Evolutionary conservation across 1,140 invertebrate genomes (phyloP).

Genomic region (Lordiphosa mommai): DNA sequence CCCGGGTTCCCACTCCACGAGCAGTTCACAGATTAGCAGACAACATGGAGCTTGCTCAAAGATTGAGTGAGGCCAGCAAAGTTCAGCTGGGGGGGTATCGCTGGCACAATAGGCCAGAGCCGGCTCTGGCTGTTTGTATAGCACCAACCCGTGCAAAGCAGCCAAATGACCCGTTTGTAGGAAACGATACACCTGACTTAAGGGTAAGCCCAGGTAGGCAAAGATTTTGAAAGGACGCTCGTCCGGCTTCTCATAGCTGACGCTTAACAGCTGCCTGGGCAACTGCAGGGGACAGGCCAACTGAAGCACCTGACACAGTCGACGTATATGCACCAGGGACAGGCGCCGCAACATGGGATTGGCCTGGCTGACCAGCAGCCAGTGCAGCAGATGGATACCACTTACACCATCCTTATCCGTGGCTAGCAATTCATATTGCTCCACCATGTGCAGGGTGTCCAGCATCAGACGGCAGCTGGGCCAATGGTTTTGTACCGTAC

Average conservation of each 20-base stretch:
- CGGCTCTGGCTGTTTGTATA: slow-evolving; percentile 11
- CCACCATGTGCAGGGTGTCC: background rate
- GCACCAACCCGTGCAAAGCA: background rate
- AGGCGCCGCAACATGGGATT: slow-evolving; percentile 19
- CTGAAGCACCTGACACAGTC: slow-evolving; percentile 5
- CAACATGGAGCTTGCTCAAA: slow-evolving; percentile 8
- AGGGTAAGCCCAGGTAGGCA: slow-evolving; percentile 21
- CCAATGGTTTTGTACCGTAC: slow-evolving; percentile 13
- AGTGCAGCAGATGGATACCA: slow-evolving; percentile 23
- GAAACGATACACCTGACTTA: slow-evolving; percentile 20
- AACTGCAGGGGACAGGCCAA: background rate
- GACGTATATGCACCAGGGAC: background rate
- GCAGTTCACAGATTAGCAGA: slow-evolving; percentile 26
- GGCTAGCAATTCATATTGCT: background rate
- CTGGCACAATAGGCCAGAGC: slow-evolving; percentile 18
- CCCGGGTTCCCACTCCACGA: background rate
- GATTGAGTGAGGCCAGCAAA: slow-evolving; percentile 16
- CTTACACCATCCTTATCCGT: background rate
- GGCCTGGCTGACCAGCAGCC: slow-evolving; percentile 21
- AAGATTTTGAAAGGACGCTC: too few relatives aligned
- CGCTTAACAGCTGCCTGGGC: slow-evolving; percentile 15
- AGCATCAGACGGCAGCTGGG: slow-evolving; percentile 17
- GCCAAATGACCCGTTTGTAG: slow-evolving; percentile 13
- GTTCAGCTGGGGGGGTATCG: background rate
- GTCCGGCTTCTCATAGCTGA: too few relatives aligned